These are phyloP conservation scores for Ischnus inquisitorius DNA, from an alignment of 2,888 invertebrate genomes.

Conservation along the genomic window DNA sequence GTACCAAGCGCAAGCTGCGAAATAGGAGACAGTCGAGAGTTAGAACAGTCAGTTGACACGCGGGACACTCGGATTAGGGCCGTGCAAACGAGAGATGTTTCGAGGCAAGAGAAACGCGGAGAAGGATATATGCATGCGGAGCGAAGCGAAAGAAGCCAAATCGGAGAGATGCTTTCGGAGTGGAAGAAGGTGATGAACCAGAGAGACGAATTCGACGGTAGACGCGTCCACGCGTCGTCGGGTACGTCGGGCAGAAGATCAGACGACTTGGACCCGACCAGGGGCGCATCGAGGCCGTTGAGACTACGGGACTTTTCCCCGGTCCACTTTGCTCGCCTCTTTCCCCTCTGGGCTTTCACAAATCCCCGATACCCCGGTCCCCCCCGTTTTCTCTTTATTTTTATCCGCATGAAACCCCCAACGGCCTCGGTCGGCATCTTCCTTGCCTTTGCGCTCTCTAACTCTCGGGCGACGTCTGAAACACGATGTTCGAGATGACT, in stretches of 20 bases:
- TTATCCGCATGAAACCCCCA: slow-evolving; percentile 30
- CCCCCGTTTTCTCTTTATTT: slow-evolving; percentile 50
- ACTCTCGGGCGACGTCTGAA: background rate
- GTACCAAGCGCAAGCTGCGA: slow-evolving; percentile 9
- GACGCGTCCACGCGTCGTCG: slow-evolving; percentile 52
- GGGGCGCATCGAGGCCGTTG: slow-evolving; percentile 53
- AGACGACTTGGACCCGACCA: slow-evolving; percentile 55
- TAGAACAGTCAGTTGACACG: slow-evolving; percentile 13
- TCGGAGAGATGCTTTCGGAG: slow-evolving; percentile 27
- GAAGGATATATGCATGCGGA: background rate
- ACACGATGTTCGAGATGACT: slow-evolving; percentile 27
- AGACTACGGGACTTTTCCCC: slow-evolving; percentile 18
- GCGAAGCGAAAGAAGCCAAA: slow-evolving; percentile 22
- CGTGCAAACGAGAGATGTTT: slow-evolving; percentile 20
- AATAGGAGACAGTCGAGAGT: background rate
- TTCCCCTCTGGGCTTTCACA: background rate
- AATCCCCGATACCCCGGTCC: background rate
- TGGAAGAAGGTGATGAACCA: slow-evolving; percentile 43
- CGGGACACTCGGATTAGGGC: slow-evolving; percentile 14
- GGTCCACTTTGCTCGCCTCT: background rate
- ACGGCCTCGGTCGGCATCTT: background rate
- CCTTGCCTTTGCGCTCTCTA: slow-evolving; percentile 8
- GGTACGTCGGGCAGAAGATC: slow-evolving; percentile 37
- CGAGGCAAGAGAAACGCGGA: slow-evolving; percentile 9
- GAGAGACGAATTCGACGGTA: slow-evolving; percentile 58